Percentiles rank a stretch among this genome's conserved stretches.
Conservation (phyloP, 2,797 vertebrate species). For the Schizothorax lantsangensis region DNA sequence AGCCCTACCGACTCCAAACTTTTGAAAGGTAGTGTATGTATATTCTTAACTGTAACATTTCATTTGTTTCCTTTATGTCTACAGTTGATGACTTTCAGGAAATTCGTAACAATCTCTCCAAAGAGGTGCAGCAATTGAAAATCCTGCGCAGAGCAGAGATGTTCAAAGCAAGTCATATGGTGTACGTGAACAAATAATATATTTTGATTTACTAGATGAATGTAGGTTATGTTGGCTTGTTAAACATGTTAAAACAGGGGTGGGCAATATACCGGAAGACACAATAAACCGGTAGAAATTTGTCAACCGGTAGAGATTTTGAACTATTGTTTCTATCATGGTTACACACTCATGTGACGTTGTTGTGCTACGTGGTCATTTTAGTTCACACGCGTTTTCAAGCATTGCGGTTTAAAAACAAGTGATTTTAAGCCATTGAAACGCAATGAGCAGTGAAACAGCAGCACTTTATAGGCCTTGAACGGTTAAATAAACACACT, state of each 20-base stretch:
- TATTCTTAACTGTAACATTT: neutral
- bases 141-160: neutral
- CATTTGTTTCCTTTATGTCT: neutral
- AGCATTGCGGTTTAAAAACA: no score
- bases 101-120: neutral
- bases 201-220: neutral
- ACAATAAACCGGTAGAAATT: no score
- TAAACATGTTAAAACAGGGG: no score
- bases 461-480: neutral
- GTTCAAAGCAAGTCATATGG: neutral
- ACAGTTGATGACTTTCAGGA: neutral
- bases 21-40: neutral
- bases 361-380: no score
- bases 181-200: neutral
- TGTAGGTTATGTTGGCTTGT: neutral
- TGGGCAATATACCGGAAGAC: no score
- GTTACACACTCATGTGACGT: no score
- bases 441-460: no score
- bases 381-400: neutral
- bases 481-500: neutral
- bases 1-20: slow-evolving; percentile 43
- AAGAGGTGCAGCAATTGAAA: neutral
- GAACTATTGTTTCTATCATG: no score
- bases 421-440: no score
- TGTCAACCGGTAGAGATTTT: no score